Evolutionary conservation across 2,888 invertebrate species (phyloP).

Genomic region (Caenorhabditis uteleia): DNA sequence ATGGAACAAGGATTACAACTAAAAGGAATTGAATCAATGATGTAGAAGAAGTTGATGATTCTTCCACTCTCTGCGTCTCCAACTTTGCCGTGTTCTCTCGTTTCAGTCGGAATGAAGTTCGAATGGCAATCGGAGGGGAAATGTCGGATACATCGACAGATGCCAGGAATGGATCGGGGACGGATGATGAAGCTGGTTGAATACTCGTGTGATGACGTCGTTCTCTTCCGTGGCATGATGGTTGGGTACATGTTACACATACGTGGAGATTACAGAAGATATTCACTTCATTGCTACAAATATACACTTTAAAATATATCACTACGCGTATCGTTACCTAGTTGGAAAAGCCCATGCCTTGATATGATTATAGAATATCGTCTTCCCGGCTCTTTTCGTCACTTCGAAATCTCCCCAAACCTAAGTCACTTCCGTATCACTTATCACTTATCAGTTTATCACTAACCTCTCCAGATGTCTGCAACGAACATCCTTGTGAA

Average conservation of each 20-base stretch:
- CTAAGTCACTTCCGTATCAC: constrained; percentile 3
- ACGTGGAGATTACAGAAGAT: constrained; percentile 69
- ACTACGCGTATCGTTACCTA: constrained; percentile 44
- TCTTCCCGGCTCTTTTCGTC: constrained; percentile 40
- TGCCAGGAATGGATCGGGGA: constrained; percentile 21
- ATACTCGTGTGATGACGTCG: constrained; percentile 21
- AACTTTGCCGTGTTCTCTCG: constrained; percentile 1
- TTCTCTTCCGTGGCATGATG: constrained; percentile 36
- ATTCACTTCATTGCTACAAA: constrained; percentile 68
- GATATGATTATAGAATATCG: constrained; percentile 63
- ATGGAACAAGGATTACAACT: no score
- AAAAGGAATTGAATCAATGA: no score
- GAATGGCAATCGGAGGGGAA: constrained; percentile 41
- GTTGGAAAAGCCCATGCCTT: constrained; percentile 69
- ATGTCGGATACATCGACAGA: constrained; percentile 30
- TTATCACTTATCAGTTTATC: not conserved
- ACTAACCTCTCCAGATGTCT: constrained; percentile 57
- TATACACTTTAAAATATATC: not conserved
- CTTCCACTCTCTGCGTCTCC: not conserved
- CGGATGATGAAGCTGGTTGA: not conserved
- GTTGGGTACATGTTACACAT: constrained; percentile 53
- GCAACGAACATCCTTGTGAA: constrained; percentile 64
- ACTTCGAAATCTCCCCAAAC: constrained; percentile 67
- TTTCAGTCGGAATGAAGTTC: constrained; percentile 40
- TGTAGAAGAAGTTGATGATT: no score